A percentile compares a stretch with the other conserved stretches of the same genome.
Evolutionary conservation across 2,797 vertebrate genomes (phyloP).

Genomic region (Hipposideros larvatus): DNA sequence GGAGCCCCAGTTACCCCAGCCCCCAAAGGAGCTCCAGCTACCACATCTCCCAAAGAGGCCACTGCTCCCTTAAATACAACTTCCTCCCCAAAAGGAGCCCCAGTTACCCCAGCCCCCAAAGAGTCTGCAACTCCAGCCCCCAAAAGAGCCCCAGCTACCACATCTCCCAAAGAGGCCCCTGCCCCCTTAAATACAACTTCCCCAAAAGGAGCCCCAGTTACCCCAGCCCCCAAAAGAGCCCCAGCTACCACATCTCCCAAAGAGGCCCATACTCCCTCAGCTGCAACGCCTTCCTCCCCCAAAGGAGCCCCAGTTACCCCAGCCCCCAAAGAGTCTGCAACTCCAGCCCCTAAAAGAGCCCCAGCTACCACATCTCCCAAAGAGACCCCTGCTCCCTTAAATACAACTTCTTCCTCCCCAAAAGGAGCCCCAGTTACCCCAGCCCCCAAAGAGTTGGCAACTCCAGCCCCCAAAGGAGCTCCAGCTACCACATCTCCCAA

Average conservation of each 20-base stretch:
- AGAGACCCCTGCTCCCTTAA: neutral
- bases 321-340: neutral
- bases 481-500: neutral
- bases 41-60: neutral
- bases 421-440: neutral
- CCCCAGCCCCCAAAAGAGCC: too few relatives aligned
- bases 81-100: neutral
- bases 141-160: too few relatives aligned
- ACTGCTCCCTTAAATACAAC: too few relatives aligned
- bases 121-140: too few relatives aligned
- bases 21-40: neutral
- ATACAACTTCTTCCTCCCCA: neutral
- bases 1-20: too few relatives aligned
- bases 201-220: too few relatives aligned
- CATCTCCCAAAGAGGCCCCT: too few relatives aligned
- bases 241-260: neutral
- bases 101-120: too few relatives aligned
- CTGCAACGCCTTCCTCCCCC: neutral
- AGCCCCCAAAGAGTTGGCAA: too few relatives aligned
- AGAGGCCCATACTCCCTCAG: neutral
- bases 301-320: neutral
- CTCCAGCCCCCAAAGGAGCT: neutral
- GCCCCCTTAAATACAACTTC: too few relatives aligned
- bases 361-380: neutral
- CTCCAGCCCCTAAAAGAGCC: neutral